These are phyloP conservation scores for Cyphomyrus plagiostoma DNA, from an alignment of 2,113 vertebrate species.

Conservation along the genomic window DNA sequence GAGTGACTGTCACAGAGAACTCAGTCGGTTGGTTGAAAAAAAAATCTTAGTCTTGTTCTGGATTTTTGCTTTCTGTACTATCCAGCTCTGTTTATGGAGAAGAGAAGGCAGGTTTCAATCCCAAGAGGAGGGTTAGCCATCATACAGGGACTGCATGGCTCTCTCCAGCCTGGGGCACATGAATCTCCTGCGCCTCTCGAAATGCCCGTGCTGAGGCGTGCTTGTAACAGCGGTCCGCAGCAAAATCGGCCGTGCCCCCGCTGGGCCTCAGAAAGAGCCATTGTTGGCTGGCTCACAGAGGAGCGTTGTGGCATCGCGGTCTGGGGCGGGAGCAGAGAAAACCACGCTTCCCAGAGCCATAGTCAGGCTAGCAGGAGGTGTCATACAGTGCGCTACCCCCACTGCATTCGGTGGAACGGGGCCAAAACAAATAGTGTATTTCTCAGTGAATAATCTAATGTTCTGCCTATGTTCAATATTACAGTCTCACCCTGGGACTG, in stretches of 20 bases:
- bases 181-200: not conserved
- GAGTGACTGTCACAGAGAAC: not conserved
- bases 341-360: not conserved
- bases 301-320: not conserved
- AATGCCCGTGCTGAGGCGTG: not conserved
- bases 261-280: not conserved
- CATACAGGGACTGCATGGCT: not conserved
- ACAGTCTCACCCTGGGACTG: not conserved
- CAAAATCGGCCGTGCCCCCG: not conserved
- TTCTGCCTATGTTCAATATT: not conserved
- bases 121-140: not conserved
- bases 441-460: not conserved
- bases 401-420: not conserved
- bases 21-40: not conserved
- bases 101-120: not conserved
- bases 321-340: not conserved
- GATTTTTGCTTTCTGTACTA: not conserved
- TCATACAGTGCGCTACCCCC: not conserved
- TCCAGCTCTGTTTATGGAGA: not conserved
- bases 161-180: not conserved
- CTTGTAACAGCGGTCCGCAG: not conserved
- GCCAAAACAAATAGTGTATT: not conserved
- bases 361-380: not conserved
- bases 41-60: not conserved
- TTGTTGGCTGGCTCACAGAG: not conserved